Evolutionary conservation across 2,113 vertebrate genomes (phyloP), one percentile per base, ranked within the genome.

Genomic region (Glaucomys volans): DNA sequence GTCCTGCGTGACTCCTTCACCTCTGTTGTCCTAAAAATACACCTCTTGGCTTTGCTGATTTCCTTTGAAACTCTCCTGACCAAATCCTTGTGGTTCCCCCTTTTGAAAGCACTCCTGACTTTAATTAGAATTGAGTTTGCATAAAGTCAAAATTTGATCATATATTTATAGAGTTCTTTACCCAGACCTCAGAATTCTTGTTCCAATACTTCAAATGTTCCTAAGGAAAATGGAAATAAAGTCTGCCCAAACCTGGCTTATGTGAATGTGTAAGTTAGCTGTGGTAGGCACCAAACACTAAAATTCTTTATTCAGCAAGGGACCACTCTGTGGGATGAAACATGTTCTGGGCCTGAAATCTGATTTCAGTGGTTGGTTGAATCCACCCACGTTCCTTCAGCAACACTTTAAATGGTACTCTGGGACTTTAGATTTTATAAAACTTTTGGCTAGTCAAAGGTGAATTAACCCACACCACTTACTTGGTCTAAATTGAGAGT

Each of bases 81-180:
- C 59, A 92, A 85, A 74, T 89, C 30, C 35, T 64, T 47, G 22
- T 71, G 40, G 81, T 7, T 52, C 0, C 54, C 54, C 14, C 64
- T 87, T 92, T 17, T 86, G 54, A 90, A 96, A 96, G 54, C 44
- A 69, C 54, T 90, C n/a, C 12, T 50, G 42, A 67, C 20, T 94
- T 74, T 83, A 88, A 84, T 5, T 37, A 64, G 32, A 80, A 54
- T 92, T 75, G 10, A 82, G 69, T 11, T 85, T 87, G 54, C 3
- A 1, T 71, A 50, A 95, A 71, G 47, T 67, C 13, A 95, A 97
- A 94, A 72, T 90, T 75, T 89, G 93, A 96, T 94, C 66, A 89
- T 62, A 18, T 71, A 74, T 89, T 97, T 95, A 75, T 30, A 84
- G 66, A 57, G 7, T 28, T 75, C 32, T 96, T 97, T 71, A 81